phyloP scores from a whole-genome alignment of 2,113 vertebrate species.

The Carassius gibelio region DNA sequence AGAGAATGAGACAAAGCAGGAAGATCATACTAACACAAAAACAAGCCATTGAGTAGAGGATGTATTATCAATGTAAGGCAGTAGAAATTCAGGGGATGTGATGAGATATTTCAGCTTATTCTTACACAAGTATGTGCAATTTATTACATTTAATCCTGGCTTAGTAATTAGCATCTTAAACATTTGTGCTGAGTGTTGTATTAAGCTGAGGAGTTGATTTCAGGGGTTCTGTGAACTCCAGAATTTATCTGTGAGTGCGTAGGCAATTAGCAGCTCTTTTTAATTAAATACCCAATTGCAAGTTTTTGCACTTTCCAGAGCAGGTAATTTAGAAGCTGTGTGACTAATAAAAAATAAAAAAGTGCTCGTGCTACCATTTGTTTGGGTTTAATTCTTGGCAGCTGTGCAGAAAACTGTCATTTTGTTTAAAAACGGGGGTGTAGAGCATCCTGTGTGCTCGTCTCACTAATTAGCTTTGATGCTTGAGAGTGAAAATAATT shows the following conservation, averaged over 20 bases:
- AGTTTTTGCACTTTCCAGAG: constrained; percentile 35
- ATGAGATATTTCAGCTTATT: neutral
- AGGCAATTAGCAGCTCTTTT: constrained; percentile 53
- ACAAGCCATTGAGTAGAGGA: too few relatives aligned
- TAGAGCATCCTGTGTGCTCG: constrained; percentile 11
- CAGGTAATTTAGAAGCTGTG: constrained; percentile 44
- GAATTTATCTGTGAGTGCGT: constrained; percentile 23
- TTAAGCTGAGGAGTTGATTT: constrained; percentile 20
- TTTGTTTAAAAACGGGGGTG: constrained; percentile 35
- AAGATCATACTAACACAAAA: too few relatives aligned
- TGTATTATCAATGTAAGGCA: neutral
- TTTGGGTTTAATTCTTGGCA: constrained; percentile 33
- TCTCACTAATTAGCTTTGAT: constrained; percentile 50
- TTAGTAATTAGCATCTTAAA: constrained; percentile 18
- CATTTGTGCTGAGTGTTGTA: constrained; percentile 24
- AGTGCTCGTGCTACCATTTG: neutral
- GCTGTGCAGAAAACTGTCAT: constrained; percentile 9
- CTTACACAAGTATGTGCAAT: neutral
- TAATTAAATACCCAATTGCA: constrained; percentile 52
- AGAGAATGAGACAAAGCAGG: neutral
- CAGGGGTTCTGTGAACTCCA: constrained; percentile 61
- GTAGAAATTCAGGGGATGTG: neutral
- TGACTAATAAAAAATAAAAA: constrained; percentile 41
- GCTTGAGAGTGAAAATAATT: constrained; percentile 33
- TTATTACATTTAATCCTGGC: constrained; percentile 6